A percentile compares a stretch with the other conserved stretches of the same genome.
Evolutionary conservation across 2,797 vertebrate genomes (phyloP).

Genomic region (Characodon lateralis): DNA sequence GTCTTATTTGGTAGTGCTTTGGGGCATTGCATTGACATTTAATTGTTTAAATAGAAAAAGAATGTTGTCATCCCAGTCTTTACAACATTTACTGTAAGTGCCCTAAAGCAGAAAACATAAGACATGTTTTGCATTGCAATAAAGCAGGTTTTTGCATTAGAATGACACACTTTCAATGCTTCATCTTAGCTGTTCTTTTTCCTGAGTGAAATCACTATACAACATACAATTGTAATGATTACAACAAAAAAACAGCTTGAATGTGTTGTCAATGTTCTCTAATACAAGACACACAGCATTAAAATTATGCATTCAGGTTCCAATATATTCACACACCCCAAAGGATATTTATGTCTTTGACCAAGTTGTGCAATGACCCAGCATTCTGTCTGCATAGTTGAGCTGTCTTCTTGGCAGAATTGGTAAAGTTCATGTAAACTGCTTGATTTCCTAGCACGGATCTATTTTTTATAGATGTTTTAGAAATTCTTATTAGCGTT

Average conservation of each 20-base stretch:
- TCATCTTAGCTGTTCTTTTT: neutral
- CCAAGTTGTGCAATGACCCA: neutral
- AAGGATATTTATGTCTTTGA: neutral
- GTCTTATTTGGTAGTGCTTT: neutral
- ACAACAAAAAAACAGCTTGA: neutral
- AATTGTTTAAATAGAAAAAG: neutral
- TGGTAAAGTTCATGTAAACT: neutral
- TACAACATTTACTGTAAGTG: neutral
- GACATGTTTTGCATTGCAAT: neutral
- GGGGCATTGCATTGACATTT: neutral
- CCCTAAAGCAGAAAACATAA: neutral
- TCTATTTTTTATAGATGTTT: too few relatives aligned
- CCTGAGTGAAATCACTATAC: neutral
- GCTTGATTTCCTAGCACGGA: neutral
- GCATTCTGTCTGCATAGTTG: neutral
- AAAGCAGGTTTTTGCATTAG: neutral
- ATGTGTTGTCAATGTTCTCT: neutral
- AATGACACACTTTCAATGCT: neutral
- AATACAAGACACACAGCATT: neutral
- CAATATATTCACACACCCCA: neutral
- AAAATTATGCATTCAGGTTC: neutral
- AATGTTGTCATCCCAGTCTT: neutral
- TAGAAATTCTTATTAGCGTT: too few relatives aligned
- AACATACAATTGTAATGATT: neutral
- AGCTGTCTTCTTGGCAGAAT: neutral